Base-by-base conservation (phyloP, 2,797 vertebrate species). In the Morelia viridis region DNA sequence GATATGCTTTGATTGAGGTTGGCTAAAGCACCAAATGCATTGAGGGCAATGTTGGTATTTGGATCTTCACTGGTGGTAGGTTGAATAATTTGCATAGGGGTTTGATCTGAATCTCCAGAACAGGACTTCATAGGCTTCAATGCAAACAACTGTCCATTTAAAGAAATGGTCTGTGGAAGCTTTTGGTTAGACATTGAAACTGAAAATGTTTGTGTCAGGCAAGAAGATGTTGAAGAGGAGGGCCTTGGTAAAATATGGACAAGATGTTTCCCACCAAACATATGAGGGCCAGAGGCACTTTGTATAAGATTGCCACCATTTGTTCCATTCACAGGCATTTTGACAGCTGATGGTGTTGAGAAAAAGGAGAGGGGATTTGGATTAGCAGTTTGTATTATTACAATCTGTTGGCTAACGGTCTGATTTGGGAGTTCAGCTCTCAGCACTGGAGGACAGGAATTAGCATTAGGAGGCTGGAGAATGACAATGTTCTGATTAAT, bases 1-100 rank as follows among this genome's bases (percentile, higher is more conserved):
- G 99, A 99, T 96, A 99, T 99, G 97, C 98, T 99, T 97, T 99
- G 99, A 97, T 99, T 99, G 95, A 99, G 98, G 97, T 97, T 99
- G 95, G 98, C 99, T 95, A 99, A 98, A 95, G 99, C 99, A 87
- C 99, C 99, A 94, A 99, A 98, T 35, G 98, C 98, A 91, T 99
- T 99, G 91, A 99, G 98, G 92, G 99, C 98, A 95, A 99, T 98
- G 3, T 99, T 99, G 94, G 98, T 98, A 91, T 98, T 99, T 93
- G 98, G 98, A 96, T 99, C 99, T 96, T 99, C 99, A 0, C 98
- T 98, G 95, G 98, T 99, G 95, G 98, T 99, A 65, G 99, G 98
- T 60, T 99, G 99, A 95, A 99, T 98, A 90, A 99, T 98, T 97
- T 99, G 99, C 96, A 99, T 98, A 95, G 98, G 98, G 95, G 97